Conservation (phyloP, 2,113 vertebrate species). For the Oryzias curvinotus region DNA sequence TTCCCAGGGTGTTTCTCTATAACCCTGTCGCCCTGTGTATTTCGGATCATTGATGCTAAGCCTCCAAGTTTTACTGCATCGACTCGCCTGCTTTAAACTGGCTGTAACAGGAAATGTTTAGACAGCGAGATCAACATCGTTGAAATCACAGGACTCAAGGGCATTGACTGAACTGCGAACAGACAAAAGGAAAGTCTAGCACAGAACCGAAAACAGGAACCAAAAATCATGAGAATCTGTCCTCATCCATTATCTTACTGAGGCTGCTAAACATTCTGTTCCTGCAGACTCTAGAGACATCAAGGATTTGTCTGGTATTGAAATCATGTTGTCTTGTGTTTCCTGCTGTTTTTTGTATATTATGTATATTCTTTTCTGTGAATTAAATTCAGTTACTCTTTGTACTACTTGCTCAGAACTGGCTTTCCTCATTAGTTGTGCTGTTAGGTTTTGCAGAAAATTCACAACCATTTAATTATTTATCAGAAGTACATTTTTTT, state of each 20-base stretch:
- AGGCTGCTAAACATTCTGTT: constrained; percentile 3
- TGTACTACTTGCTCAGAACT: no score
- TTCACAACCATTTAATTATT: no score
- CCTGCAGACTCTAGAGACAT: no score
- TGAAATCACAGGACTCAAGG: constrained; percentile 55
- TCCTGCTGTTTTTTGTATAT: no score
- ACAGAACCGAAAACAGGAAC: neutral
- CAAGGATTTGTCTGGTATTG: no score
- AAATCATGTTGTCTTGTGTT: no score
- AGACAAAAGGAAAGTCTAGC: constrained; percentile 10
- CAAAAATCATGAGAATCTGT: constrained; percentile 16
- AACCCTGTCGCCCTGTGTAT: constrained; percentile 22
- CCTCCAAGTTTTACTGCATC: constrained; percentile 54
- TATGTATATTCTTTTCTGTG: no score
- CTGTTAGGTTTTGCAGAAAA: no score
- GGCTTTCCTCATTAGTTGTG: no score
- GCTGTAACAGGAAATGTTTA: constrained; percentile 72
- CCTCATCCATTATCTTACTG: neutral
- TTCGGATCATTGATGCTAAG: constrained; percentile 10
- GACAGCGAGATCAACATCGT: constrained; percentile 63
- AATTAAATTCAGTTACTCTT: no score
- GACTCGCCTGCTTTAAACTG: constrained; percentile 60
- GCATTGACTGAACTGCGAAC: constrained; percentile 38
- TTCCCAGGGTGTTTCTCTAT: constrained; percentile 20
- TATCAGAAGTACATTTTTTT: no score